Evolutionary conservation across 2,113 vertebrate genomes (phyloP), one percentile per base, ranked within the genome.

Genomic region (Mormoops blainvillei): DNA sequence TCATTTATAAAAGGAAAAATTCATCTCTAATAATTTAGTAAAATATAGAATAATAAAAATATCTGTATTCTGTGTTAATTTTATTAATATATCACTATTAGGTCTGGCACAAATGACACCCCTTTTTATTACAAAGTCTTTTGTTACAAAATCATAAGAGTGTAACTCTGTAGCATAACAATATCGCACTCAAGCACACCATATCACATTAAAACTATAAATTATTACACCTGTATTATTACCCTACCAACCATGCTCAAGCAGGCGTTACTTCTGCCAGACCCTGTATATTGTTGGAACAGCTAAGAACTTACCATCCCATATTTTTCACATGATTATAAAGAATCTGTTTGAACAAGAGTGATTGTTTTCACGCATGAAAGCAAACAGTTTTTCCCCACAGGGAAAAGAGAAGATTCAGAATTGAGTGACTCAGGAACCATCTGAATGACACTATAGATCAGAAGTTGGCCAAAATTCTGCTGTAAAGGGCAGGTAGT

Each of bases 1-100:
- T 96, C 56, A 95, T 56, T 84, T 98, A 89, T 94, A 95, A 98
- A 94, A 97, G 84, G 43, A 95, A 93, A 33, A 61, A 78, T 96
- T 97, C 85, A 97, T 95, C 97, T 97, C 67, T 73, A 96, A 86
- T 92, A 93, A 95, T 89, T 95, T 83, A 95, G 58, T 77, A 92
- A 94, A 96, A 92, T 96, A 88, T 52, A 86, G 91, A 89, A 52
- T 50, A 89, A 86, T 56, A 95, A 83, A 92, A 94, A 82, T 91
- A 97, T 91, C 88, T 90, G 68, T 82, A 94, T 70, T 96, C 71
- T 77, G 11, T 77, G n/a, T 68, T 93, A 86, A 63, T 93, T 56
- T 73, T 63, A 56, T 74, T 58, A 45, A 14, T 45, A 56, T 65
- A 28, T 33, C 76, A 78, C 45, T 68, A 31, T 48, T 24, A 58